Evolutionary conservation across 2,797 vertebrate species (phyloP), one percentile per base, ranked within the genome.

Genomic region (Halcyon smyrnensis): DNA sequence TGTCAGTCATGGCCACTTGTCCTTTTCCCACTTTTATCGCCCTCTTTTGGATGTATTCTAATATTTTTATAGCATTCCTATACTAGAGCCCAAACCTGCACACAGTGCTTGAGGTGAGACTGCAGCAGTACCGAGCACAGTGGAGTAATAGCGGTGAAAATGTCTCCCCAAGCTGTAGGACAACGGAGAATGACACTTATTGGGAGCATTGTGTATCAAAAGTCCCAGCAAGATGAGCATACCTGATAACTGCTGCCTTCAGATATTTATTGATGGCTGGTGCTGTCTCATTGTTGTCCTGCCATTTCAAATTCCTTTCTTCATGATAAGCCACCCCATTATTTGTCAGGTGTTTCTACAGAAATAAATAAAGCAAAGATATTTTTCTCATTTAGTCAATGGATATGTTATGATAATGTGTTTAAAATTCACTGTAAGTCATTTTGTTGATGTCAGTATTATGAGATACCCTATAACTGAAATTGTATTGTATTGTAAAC

Each of bases 401-500:
- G 63, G 74, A 46, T 79, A 50, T 46, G 50, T 71, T 87, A 88
- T 36, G 62, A 59, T 87, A 93, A 96, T 92, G 83, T 79, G 85
- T 87, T 94, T 91, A 76, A 96, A 94, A 96, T 93, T 86, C 89
- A 86, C 59, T 75, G 23, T 53, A 69, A 90, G 69, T 39, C 12
- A 87, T 82, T 76, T 85, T 92, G 88, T 85, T 96, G 80, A 81
- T 93, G 83, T 94, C 94, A 90, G 70, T 86, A 84, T 90, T 93
- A 93, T 56, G 63, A 84, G 54, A 71, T 46, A 80, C 45, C 30
- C 60, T 28, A 84, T 91, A 94, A 96, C 94, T 87, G 84, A 96
- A 90, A 96, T 79, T 89, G 60, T 39, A 90, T 86, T 93, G 69
- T 86, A 93, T 82, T 94, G 80, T 93, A 96, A 96, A 93, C 51